These are phyloP conservation scores for Hedychridium roseum DNA, from an alignment of 2,888 invertebrate species.

Conservation along the genomic window DNA sequence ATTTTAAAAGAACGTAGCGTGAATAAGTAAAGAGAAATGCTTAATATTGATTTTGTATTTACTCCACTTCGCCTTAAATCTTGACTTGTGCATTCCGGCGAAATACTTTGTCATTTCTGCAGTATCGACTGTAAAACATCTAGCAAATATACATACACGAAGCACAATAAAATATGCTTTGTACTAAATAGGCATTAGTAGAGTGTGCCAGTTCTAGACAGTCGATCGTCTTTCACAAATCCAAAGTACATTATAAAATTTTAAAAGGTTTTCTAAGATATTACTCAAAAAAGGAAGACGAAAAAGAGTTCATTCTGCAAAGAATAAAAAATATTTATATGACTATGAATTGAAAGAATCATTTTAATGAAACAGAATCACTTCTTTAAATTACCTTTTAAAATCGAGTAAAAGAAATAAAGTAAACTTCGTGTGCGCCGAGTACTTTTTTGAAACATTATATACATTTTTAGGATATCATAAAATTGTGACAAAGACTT, in stretches of 20 bases:
- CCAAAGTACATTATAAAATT: slow-evolving; percentile 23
- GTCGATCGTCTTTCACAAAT: slow-evolving; percentile 12
- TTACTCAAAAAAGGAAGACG: too few species aligned
- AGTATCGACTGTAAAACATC: slow-evolving; percentile 10
- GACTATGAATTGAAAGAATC: slow-evolving; percentile 22
- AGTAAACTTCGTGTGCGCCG: too few species aligned
- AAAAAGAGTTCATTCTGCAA: too few species aligned
- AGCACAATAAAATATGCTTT: too few species aligned
- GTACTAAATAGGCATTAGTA: too few species aligned
- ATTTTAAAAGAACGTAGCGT: neutral
- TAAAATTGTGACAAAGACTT: slow-evolving; percentile 17
- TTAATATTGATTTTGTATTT: neutral
- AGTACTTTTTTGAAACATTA: too few species aligned
- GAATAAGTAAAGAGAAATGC: neutral
- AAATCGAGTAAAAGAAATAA: too few species aligned
- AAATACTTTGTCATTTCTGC: neutral
- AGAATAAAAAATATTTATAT: slow-evolving; percentile 21
- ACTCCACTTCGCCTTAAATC: neutral
- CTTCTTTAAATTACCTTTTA: slow-evolving; percentile 6
- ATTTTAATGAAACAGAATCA: slow-evolving; percentile 7
- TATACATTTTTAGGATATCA: too few species aligned
- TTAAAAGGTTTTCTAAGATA: slow-evolving; percentile 17
- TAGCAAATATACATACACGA: too few species aligned
- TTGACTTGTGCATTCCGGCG: neutral
- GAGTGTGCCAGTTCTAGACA: slow-evolving; percentile 22